Base-by-base conservation (phyloP, 1,140 invertebrate genomes). In the Drosophila eugracilis region DNA sequence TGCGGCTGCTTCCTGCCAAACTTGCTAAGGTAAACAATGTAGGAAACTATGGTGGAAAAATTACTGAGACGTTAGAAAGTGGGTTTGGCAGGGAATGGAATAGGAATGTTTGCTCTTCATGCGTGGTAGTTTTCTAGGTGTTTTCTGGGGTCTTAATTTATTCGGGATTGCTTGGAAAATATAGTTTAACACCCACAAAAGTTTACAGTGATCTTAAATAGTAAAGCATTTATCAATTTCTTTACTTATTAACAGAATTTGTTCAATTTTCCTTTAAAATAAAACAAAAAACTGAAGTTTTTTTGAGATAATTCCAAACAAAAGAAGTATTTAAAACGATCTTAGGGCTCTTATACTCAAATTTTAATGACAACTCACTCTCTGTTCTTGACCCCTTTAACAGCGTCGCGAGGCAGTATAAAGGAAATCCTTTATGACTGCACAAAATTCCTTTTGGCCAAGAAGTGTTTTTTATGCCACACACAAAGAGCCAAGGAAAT, bases 371-470 rank as follows among this genome's bases (percentile, higher is more conserved):
- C 22, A 50, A 36, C 48, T 34, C 48, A 54, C 34, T 39, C 22
- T 4, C 15, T n/a, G n/a, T 19, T 28, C 5, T 19, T 42, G 30
- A 26, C 42, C 21, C 45, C 19, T 32, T 37, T 34, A 10, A 21
- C n/a, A 21, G 14, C 15, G 26, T 24, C 5, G 10, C 15, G 1
- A 4, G 10, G 52, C 17, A 28, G 28, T n/a, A 67, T 62, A 67
- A 66, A 67, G 63, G 22, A 67, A 53, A 53, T 67, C 60, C 45
- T 32, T 24, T 34, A 17, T 52, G 22, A 17, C 45, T 66, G 6
- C 17, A 10, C 1, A 1, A 7, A 42, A 44, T 28, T 52, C 36
- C 45, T 26, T 53, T 32, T 44, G 52, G 28, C 39, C 39, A 45
- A 26, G 9, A 26, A n/a, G 34, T 39, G 15, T 54, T 24, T 37